Evolutionary conservation across 2,797 vertebrate species (phyloP).

Genomic region (Danionella dracula): DNA sequence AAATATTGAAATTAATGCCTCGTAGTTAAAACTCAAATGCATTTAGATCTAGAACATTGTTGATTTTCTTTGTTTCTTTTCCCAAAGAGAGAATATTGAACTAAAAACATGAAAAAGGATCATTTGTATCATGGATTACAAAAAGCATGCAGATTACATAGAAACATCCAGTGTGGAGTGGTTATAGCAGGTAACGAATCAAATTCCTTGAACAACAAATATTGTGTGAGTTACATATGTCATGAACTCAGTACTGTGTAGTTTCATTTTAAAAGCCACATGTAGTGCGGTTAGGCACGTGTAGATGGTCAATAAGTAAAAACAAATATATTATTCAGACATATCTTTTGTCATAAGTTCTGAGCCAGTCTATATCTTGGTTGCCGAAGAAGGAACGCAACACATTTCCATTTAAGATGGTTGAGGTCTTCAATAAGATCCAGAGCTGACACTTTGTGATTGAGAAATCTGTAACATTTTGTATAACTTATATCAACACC

Average conservation of each 20-base stretch:
- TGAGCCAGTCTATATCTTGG: background rate
- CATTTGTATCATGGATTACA: slow-evolving; percentile 26
- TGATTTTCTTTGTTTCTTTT: background rate
- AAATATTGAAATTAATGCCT: no score
- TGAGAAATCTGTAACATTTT: slow-evolving; percentile 26
- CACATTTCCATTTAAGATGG: slow-evolving; percentile 23
- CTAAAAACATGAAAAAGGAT: slow-evolving; percentile 26
- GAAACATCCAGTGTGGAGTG: slow-evolving; percentile 36
- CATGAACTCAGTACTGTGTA: slow-evolving; percentile 33
- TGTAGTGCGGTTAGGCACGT: slow-evolving; percentile 76
- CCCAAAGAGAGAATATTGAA: slow-evolving; percentile 9
- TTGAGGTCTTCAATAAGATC: slow-evolving; percentile 20
- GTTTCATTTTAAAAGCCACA: slow-evolving; percentile 58
- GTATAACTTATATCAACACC: slow-evolving; percentile 58
- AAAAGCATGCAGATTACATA: slow-evolving; percentile 48
- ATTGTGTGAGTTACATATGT: slow-evolving; percentile 38
- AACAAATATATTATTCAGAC: slow-evolving; percentile 14
- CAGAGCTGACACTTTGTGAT: slow-evolving; percentile 26
- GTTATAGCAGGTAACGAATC: slow-evolving; percentile 36
- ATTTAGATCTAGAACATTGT: background rate
- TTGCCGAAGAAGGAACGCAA: slow-evolving; percentile 35
- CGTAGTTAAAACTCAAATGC: no score
- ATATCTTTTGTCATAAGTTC: slow-evolving; percentile 15
- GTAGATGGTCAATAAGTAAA: slow-evolving; percentile 59
- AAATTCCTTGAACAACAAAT: slow-evolving; percentile 32